Base-by-base conservation (phyloP, 2,888 invertebrate species). In the Dioctria linearis region DNA sequence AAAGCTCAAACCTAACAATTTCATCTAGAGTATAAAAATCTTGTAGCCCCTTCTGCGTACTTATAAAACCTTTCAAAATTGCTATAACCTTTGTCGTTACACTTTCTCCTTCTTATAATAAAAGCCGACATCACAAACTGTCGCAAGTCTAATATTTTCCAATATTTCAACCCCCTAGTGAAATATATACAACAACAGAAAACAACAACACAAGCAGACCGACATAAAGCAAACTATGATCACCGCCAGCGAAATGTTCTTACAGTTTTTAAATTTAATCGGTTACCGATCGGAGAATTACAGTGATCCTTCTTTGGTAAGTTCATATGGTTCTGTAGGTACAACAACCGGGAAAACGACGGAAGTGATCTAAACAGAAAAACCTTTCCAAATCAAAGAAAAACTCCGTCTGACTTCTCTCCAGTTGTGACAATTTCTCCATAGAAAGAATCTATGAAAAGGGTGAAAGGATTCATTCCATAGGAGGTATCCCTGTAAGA, bases 131-230 rank as follows among this genome's bases (percentile, higher is more conserved):
- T 42, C 40, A n/a, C 25, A 65, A 65, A 65, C 40, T 65, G n/a
- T 39, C 65, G 42, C 9, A 42, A 5, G 39, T 63, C 3, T 3
- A 40, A 40, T 42, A 8, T 57, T 57, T 57, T 13, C 65, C 25
- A 25, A 25, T 25, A 25, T 49, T 69, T 69, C 8, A 37, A 25
- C n/a, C 49, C 69, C n/a, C 39, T 25, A 46, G 40, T 78, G 76
- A 80, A 80, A 80, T 78, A 25, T 63, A 78, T 80, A 78, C 51
- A 76, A 71, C 78, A 78, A 78, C 67, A 71, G 49, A 43, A 81
- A 81, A 81, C 71, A 81, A 69, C 73, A 81, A 81, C 81, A 81
- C 40, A 81, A 81, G 78, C 81, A 81, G 71, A 57, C 46, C 75
- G 54, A 75, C 66, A 79, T 61, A 63, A 79, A 69, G 63, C 25